These are phyloP conservation scores for Ommatoiulus sabulosus DNA, from an alignment of 2,888 invertebrate genomes.

Conservation along the genomic window DNA sequence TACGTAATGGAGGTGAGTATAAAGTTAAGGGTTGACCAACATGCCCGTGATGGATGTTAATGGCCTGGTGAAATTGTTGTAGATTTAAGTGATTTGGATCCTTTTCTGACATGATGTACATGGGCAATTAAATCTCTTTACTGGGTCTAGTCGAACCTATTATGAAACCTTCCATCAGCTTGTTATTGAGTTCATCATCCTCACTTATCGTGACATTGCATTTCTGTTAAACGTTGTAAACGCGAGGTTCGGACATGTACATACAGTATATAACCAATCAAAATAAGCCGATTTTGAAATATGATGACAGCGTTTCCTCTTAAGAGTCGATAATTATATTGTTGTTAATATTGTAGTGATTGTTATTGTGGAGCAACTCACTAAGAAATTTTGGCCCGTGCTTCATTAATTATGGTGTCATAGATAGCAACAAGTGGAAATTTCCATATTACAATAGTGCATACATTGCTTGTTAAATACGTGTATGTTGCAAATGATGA, in stretches of 20 bases:
- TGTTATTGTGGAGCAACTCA: background rate
- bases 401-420: too few relatives aligned
- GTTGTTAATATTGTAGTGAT: background rate
- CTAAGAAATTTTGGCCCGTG: too few relatives aligned
- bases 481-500: too few relatives aligned
- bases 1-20: background rate
- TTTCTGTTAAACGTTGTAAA: background rate
- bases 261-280: too few relatives aligned
- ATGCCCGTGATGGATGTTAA: background rate
- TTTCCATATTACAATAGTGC: background rate
- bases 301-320: background rate
- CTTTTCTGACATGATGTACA: background rate
- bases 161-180: background rate
- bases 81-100: background rate
- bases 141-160: background rate
- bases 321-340: background rate
- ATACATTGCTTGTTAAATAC: too few relatives aligned
- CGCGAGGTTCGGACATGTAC: background rate
- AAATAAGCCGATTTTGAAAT: background rate
- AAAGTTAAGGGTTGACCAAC: background rate
- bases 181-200: conserved; percentile 6
- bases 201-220: background rate
- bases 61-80: conserved; percentile 1
- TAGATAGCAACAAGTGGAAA: background rate
- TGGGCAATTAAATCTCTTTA: background rate